Base-by-base conservation (phyloP, 2,113 vertebrate genomes). In the Oryzias celebensis region DNA sequence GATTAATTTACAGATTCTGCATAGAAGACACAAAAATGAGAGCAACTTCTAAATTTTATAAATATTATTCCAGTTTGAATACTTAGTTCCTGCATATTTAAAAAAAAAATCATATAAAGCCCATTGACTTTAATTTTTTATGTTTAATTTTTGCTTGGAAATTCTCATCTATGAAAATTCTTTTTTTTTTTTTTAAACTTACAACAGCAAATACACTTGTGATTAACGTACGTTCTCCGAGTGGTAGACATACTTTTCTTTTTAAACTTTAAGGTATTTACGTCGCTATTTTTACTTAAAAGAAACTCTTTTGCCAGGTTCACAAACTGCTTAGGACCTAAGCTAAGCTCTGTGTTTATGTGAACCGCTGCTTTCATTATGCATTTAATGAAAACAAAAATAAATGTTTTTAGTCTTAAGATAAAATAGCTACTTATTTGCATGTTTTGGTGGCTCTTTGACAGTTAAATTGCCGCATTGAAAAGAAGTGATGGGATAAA, bases 301-400 rank as follows among this genome's bases (percentile, higher is more conserved):
- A 65, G 55, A 46, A 72, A 54, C 2, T 56, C 52, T 78, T 71
- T 28, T 20, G 1, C 58, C 24, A 26, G 46, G 58, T 84, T 66
- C 66, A 70, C 66, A 77, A 75, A 83, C 42, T 49, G 46, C 60
- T 66, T 62, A 22, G 71, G 51, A 58, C 55, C 54, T 17, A 63
- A 58, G 43, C 42, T 52, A 50, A 70, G 46, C 47, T 24, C 58
- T 20, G 14, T 50, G 52, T 66, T 68, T 48, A 58, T 72, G 56
- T 70, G 14, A 10, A 36, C 56, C 26, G 41, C 43, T 57, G 54
- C 24, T 80, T 46, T 68, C 42, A 63, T 70, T 56, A 64, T 13
- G 36, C 2, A 50, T 28, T 47, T 4, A 41, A 48, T 44, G 53
- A 36, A 36, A 36, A 12, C 36, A 36, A 8, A 28, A 28, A 36